Conservation (phyloP, 2,797 vertebrate species). For the Propithecus deckenii region DNA sequence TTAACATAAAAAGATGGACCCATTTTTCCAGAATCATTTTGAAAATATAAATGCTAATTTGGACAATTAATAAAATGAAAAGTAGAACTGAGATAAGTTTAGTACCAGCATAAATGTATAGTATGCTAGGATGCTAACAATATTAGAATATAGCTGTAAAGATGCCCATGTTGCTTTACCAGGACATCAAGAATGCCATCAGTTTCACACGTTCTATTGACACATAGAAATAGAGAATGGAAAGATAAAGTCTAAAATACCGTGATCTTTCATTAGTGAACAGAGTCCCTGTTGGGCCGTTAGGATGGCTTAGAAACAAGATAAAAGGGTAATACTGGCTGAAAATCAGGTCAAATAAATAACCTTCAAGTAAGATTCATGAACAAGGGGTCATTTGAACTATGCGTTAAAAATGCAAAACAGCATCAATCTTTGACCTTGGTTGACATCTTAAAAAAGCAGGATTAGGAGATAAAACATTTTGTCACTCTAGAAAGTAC, state of each 20-base stretch:
- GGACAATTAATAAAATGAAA: not conserved
- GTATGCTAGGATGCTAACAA: not conserved
- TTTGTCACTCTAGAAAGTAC: slow-evolving; percentile 1
- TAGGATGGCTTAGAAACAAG: not conserved
- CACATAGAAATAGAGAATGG: not conserved
- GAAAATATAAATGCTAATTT: not conserved
- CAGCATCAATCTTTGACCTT: not conserved
- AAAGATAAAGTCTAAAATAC: not conserved
- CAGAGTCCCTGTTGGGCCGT: not conserved
- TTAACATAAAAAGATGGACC: not conserved
- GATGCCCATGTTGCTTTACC: slow-evolving; percentile 2
- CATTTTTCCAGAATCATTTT: not conserved
- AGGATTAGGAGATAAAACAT: slow-evolving; percentile 20
- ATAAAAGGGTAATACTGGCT: not conserved
- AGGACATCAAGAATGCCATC: not conserved
- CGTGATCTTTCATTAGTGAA: not conserved
- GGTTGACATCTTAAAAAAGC: slow-evolving; percentile 12
- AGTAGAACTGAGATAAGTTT: not conserved
- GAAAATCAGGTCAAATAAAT: not conserved
- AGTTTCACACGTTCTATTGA: not conserved
- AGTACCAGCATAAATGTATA: not conserved
- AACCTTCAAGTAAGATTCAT: not conserved
- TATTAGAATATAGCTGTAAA: not conserved
- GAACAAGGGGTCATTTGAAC: slow-evolving; percentile 27
- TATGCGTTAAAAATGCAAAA: slow-evolving; percentile 11